phyloP scores from a whole-genome alignment of 2,888 invertebrate genomes.

The Aspidiotus destructor region DNA sequence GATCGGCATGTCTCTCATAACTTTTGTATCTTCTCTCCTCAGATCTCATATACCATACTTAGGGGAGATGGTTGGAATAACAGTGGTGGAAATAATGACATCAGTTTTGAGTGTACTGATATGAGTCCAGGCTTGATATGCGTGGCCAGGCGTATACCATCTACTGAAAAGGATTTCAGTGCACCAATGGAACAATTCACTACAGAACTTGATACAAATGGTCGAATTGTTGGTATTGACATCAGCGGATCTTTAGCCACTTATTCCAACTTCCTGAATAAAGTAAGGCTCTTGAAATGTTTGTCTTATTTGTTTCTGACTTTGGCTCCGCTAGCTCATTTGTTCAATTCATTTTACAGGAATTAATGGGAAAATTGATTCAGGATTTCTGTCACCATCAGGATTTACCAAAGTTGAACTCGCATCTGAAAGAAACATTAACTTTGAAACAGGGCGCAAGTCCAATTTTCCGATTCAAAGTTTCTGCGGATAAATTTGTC shows the following conservation, averaged over 20 bases:
- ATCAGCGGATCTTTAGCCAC: constrained; percentile 56
- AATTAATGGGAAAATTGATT: constrained; percentile 56
- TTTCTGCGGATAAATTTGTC: constrained; percentile 60
- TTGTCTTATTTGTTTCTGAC: not conserved
- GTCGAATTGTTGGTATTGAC: constrained; percentile 72
- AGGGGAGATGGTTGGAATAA: constrained; percentile 44
- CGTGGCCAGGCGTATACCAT: constrained; percentile 57
- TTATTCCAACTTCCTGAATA: constrained; percentile 52
- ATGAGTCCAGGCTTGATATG: constrained; percentile 58
- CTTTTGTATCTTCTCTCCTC: constrained; percentile 3
- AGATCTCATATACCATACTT: constrained; percentile 34
- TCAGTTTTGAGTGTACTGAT: constrained; percentile 53
- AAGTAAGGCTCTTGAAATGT: constrained; percentile 43
- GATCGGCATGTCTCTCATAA: not conserved
- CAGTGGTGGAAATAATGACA: constrained; percentile 49
- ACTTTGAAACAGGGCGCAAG: constrained; percentile 53
- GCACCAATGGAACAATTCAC: constrained; percentile 73
- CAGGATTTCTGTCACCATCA: constrained; percentile 76
- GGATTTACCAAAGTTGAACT: constrained; percentile 66
- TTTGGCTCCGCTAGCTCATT: not conserved
- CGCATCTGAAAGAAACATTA: constrained; percentile 72
- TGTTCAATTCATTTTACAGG: constrained; percentile 39
- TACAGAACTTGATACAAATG: constrained; percentile 76
- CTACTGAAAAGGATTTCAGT: constrained; percentile 51
- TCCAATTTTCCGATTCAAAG: constrained; percentile 55